Conservation (phyloP, 2,113 vertebrate species). For the Xyrauchen texanus region DNA sequence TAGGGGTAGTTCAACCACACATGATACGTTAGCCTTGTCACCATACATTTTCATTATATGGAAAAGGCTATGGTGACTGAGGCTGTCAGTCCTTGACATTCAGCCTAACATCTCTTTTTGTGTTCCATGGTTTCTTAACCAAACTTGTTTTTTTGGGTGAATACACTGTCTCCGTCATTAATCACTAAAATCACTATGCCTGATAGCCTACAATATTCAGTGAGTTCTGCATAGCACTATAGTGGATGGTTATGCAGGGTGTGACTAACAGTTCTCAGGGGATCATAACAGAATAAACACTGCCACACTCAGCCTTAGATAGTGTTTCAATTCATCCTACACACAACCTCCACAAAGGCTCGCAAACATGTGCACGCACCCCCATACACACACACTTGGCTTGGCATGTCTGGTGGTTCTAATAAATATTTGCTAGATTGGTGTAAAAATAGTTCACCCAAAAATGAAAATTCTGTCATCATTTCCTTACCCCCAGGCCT, state of each 20-base stretch:
- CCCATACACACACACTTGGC: slow-evolving; percentile 1
- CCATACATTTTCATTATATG: too few species aligned
- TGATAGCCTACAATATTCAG: slow-evolving; percentile 1
- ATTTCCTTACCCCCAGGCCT: too few species aligned
- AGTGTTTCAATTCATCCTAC: slow-evolving; percentile 37
- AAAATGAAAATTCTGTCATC: too few species aligned
- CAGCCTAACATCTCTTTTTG: too few species aligned
- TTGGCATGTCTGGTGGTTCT: background rate
- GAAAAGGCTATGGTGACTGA: too few species aligned
- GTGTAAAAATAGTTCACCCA: background rate
- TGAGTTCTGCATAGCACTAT: slow-evolving; percentile 7
- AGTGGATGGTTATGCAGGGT: slow-evolving; percentile 26
- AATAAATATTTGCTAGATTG: background rate
- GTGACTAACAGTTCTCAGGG: slow-evolving; percentile 44
- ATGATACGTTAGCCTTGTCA: too few species aligned
- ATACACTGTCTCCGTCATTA: background rate
- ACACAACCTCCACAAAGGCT: slow-evolving; percentile 7
- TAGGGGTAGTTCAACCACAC: too few species aligned
- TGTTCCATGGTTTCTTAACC: too few species aligned
- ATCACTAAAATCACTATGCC: slow-evolving; percentile 4
- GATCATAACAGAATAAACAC: slow-evolving; percentile 38
- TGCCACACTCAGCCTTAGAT: slow-evolving; percentile 33
- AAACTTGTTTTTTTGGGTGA: too few species aligned
- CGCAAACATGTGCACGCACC: background rate
- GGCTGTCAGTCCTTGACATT: too few species aligned